Evolutionary conservation across 2,888 invertebrate genomes (phyloP).

Genomic region (Linhomoeus sp.): DNA sequence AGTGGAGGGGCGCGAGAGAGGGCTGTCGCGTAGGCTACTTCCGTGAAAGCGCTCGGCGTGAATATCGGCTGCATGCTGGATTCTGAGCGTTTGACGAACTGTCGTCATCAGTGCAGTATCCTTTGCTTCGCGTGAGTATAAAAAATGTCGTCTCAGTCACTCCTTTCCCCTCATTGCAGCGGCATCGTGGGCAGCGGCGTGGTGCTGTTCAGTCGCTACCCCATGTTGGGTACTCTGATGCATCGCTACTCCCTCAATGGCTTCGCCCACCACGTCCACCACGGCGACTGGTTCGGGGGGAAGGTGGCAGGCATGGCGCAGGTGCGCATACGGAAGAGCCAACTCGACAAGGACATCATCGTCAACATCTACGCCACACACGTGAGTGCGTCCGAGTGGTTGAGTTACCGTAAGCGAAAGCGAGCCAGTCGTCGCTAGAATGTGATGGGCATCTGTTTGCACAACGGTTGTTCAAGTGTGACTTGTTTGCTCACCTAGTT

Average conservation of each 20-base stretch:
- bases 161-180: conserved; percentile 44
- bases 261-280: conserved; percentile 70
- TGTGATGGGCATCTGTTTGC: too few species aligned
- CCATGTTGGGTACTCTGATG: conserved; percentile 19
- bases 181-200: conserved; percentile 79
- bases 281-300: conserved; percentile 93
- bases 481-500: too few species aligned
- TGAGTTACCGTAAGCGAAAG: too few species aligned
- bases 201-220: conserved; percentile 61
- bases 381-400: conserved; percentile 43
- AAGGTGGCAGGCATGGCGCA: conserved; percentile 43
- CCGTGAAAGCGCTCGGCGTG: too few species aligned
- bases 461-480: too few species aligned
- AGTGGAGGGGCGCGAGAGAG: too few species aligned
- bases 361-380: conserved; percentile 80
- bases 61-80: too few species aligned
- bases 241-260: conserved; percentile 78
- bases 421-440: too few species aligned
- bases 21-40: too few species aligned
- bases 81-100: too few species aligned
- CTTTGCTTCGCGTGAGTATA: too few species aligned
- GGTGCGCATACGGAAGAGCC: conserved; percentile 26
- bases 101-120: too few species aligned
- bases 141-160: background rate
- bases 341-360: conserved; percentile 40